A percentile compares a stretch with the other conserved stretches of the same genome.
Conservation (phyloP, 2,113 vertebrate species). For the Vidua chalybeata region DNA sequence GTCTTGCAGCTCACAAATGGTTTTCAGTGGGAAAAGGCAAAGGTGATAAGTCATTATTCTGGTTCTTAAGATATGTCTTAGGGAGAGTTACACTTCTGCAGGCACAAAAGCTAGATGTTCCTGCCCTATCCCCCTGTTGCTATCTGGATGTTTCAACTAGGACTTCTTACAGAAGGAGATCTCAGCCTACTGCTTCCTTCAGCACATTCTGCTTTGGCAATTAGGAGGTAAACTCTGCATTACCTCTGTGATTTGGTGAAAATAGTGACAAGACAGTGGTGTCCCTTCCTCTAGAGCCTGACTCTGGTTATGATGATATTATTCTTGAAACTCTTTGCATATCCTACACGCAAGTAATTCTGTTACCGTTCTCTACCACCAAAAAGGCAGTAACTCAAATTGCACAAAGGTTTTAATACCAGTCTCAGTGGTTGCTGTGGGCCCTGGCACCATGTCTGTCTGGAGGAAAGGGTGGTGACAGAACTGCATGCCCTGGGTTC, state of each 20-base stretch:
- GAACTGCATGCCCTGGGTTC: not conserved
- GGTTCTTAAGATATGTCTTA: not conserved
- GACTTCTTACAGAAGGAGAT: not conserved
- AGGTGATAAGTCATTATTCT: not conserved
- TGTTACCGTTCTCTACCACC: not conserved
- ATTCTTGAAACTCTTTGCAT: not conserved
- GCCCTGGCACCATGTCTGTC: not conserved
- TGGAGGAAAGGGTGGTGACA: not conserved
- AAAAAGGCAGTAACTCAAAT: not conserved
- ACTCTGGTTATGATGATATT: not conserved
- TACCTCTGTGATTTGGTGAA: not conserved
- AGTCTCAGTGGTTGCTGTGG: not conserved
- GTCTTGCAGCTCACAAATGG: rapidly evolving
- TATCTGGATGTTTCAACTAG: not conserved
- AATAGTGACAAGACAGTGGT: not conserved
- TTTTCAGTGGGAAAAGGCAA: not conserved
- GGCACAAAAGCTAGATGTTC: not conserved
- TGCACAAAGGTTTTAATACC: not conserved
- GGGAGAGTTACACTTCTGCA: not conserved
- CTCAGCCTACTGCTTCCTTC: not conserved
- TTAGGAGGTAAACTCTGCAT: not conserved
- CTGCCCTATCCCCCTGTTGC: not conserved
- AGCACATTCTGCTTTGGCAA: not conserved
- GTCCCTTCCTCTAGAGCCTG: not conserved
- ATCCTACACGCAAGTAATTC: not conserved